phyloP scores from a whole-genome alignment of 2,888 invertebrate genomes.

The Protodeltote pygarga region DNA sequence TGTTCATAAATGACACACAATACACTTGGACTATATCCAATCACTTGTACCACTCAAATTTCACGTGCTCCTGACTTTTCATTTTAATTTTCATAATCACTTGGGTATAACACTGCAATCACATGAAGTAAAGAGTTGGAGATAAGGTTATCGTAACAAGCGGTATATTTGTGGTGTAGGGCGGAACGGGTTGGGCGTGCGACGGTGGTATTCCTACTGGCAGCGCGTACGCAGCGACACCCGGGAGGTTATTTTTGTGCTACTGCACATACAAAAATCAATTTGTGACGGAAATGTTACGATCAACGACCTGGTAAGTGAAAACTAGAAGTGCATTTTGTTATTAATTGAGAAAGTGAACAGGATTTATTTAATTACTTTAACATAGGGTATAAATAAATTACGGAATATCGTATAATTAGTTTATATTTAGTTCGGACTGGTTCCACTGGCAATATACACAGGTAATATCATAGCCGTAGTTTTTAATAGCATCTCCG shows the following conservation, averaged over 20 bases:
- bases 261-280: conserved; percentile 82
- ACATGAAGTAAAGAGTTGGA: conserved; percentile 40
- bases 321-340: conserved; percentile 58
- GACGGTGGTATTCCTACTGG: conserved; percentile 64
- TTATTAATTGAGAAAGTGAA: conserved; percentile 16
- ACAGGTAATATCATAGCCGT: conserved; percentile 24
- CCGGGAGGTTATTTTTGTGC: conserved; percentile 85
- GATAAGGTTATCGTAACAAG: conserved; percentile 52
- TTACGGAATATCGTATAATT: conserved; percentile 23
- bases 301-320: conserved; percentile 83
- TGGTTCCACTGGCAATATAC: conserved; percentile 4
- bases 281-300: conserved; percentile 84
- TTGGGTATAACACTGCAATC: conserved; percentile 40
- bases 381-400: conserved; percentile 4
- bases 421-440: conserved; percentile 27
- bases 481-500: conserved; percentile 39
- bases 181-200: conserved; percentile 67
- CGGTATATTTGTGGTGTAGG: conserved; percentile 58
- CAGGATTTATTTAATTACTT: conserved; percentile 18
- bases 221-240: conserved; percentile 73
- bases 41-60: conserved; percentile 63
- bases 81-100: conserved; percentile 45
- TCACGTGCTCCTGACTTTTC: conserved; percentile 47
- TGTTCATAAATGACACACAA: conserved; percentile 64
- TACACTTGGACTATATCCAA: conserved; percentile 73